Percentiles rank a stretch among this genome's conserved stretches.
These are phyloP conservation scores for Morpho achilles DNA, from an alignment of 2,888 invertebrate species.

Conservation along the genomic window DNA sequence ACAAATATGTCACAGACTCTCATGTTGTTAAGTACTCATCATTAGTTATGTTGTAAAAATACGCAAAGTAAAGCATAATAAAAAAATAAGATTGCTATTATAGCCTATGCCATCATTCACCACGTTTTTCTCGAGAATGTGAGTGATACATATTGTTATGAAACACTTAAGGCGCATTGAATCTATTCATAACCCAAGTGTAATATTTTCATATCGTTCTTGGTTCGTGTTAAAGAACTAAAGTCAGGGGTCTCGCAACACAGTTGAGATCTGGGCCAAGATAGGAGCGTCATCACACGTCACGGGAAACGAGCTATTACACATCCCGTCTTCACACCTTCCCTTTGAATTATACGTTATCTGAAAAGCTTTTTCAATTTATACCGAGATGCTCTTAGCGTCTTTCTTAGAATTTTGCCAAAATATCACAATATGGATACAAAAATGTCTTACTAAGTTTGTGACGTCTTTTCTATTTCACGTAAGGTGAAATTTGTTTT, in stretches of 20 bases:
- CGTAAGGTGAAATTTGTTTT: too few relatives aligned
- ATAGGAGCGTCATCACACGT: slow-evolving; percentile 67
- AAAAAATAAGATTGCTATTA: too few relatives aligned
- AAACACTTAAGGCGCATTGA: slow-evolving; percentile 1
- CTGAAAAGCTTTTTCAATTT: slow-evolving; percentile 46
- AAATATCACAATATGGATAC: background rate
- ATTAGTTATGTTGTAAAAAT: too few relatives aligned
- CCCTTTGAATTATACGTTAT: slow-evolving; percentile 53
- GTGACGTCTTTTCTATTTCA: too few relatives aligned
- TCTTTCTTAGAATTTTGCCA: slow-evolving; percentile 22
- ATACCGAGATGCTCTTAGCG: slow-evolving; percentile 24
- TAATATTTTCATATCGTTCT: slow-evolving; percentile 22
- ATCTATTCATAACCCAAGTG: slow-evolving; percentile 17
- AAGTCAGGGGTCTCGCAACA: slow-evolving; percentile 24
- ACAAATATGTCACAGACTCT: too few relatives aligned
- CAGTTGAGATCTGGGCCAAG: slow-evolving; percentile 61
- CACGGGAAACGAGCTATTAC: slow-evolving; percentile 50
- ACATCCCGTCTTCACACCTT: slow-evolving; percentile 65
- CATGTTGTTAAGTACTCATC: too few relatives aligned
- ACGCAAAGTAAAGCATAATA: too few relatives aligned
- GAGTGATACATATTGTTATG: background rate
- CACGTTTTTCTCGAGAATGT: too few relatives aligned
- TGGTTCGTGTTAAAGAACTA: slow-evolving; percentile 22
- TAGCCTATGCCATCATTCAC: too few relatives aligned
- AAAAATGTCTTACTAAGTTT: too few relatives aligned